Conservation (phyloP, 2,888 invertebrate genomes). For the Chymomyza amoena region DNA sequence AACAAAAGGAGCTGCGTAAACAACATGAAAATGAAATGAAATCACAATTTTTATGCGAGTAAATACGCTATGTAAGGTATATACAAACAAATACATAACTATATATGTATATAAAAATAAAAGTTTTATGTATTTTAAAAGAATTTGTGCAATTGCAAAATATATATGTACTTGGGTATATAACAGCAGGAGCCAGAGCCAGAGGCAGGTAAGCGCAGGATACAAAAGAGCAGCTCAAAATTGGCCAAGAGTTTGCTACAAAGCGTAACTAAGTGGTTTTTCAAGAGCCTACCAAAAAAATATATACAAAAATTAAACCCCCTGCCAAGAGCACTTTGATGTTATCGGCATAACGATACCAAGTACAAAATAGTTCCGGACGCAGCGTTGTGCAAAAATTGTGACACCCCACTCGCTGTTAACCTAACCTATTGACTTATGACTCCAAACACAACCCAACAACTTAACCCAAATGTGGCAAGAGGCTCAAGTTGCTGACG, state of each 20-base stretch:
- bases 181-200: neutral
- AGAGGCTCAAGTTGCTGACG: constrained; percentile 4
- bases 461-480: constrained; percentile 7
- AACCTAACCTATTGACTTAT: no score
- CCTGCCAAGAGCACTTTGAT: neutral
- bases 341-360: neutral
- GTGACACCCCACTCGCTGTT: no score
- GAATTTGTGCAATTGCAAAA: neutral
- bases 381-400: no score
- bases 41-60: neutral
- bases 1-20: neutral
- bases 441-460: neutral
- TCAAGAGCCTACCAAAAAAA: neutral
- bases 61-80: neutral
- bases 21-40: constrained; percentile 5
- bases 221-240: neutral
- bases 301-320: no score
- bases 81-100: neutral
- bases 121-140: neutral
- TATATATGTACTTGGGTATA: no score
- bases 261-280: neutral
- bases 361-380: neutral
- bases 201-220: neutral
- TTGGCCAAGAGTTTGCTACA: neutral
- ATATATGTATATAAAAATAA: constrained; percentile 3